Base-by-base conservation (phyloP, 2,888 invertebrate species). In the Diarsia brunnea region DNA sequence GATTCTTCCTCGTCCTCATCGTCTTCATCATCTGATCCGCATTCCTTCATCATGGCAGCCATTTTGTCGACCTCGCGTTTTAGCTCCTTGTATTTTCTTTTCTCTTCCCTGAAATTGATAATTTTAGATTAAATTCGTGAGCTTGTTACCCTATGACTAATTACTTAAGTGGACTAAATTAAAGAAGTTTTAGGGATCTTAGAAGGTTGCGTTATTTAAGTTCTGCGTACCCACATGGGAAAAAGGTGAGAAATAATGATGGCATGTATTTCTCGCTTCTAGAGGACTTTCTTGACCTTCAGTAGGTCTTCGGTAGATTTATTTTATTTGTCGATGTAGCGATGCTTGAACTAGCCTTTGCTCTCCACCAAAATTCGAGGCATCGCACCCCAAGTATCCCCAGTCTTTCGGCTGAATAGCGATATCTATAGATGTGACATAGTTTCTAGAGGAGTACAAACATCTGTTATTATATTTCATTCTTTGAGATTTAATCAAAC, bases 51-150 rank as follows among this genome's bases (percentile, higher is more conserved):
- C 90, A 98, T 97, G 24, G 98, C 98, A 0, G 98, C 98, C 98
- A 99, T 99, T 95, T 98, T 98, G 90, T 98, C 98, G 16, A 98
- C 98, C 95, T 99, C 98, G 85, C 98, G 98, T 92, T 98, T 98
- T 61, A 99, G 94, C 86, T 97, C 97, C 91, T 98, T 98, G 94
- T 98, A 98, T 94, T 98, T 98, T 90, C 98, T 98, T 90, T 98
- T 98, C 89, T 98, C 98, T 60, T 98, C 98, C 88, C 97, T 97
- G 89, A 75, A 60, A 64, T 66, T 49, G 14, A 24, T 38, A 47
- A 31, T 27, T 64, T 58, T 1, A 31, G 27, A 21, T 73, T 16
- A n/a, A 8, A 14, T 63, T 19, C 0, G 0, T 21, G 3, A 70
- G 14, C 21, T 24, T 14, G 43, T 24, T 7, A 51, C 1, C 10